These are phyloP conservation scores for Sympetrum striolatum DNA, from an alignment of 2,888 invertebrate species.

Conservation along the genomic window DNA sequence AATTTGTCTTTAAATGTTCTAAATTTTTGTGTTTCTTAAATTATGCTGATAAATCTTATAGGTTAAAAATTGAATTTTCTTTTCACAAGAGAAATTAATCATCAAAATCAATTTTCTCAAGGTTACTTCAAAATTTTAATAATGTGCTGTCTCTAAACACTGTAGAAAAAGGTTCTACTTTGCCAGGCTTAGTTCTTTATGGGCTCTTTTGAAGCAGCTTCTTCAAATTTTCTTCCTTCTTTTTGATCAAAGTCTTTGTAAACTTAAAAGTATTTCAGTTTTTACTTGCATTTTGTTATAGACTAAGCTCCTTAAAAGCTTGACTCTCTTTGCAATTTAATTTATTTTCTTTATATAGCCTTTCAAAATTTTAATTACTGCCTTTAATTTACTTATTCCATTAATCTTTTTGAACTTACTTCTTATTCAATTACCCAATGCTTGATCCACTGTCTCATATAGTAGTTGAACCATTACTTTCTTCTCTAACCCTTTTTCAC, in stretches of 20 bases:
- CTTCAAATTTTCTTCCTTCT: neutral
- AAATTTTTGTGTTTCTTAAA: no score
- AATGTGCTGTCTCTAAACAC: neutral
- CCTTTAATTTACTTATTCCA: neutral
- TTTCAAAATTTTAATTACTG: neutral
- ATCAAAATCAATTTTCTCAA: neutral
- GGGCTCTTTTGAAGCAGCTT: neutral
- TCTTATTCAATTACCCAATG: neutral
- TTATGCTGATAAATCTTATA: no score
- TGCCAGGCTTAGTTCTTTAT: neutral
- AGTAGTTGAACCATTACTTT: constrained; percentile 7
- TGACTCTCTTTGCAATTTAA: neutral
- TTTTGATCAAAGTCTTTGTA: neutral
- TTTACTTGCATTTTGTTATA: neutral
- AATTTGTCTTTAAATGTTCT: no score
- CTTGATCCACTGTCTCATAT: constrained; percentile 18
- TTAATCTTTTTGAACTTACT: neutral
- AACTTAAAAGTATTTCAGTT: neutral
- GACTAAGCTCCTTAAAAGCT: neutral
- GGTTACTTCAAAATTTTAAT: neutral
- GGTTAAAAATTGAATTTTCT: neutral
- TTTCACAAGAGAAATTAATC: neutral
- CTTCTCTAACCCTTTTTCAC: neutral
- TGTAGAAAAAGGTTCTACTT: neutral
- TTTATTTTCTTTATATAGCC: neutral